Base-by-base conservation (phyloP, 2,113 vertebrate genomes). In the Acinonyx jubatus region DNA sequence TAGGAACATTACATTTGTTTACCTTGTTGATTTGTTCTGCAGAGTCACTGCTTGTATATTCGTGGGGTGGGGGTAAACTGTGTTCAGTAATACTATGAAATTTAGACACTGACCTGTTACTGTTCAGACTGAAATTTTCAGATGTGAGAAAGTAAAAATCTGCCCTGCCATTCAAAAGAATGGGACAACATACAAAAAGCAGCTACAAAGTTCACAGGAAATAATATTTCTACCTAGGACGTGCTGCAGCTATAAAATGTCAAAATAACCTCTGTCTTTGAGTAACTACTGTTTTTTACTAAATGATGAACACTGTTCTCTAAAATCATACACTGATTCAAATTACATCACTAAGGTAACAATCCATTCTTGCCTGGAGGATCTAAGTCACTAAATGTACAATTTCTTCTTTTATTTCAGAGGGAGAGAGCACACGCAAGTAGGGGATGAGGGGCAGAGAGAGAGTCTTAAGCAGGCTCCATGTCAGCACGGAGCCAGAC, bases 281-380 rank as follows among this genome's bases (percentile, higher is more conserved):
- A 92, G 36, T 55, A 96, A 91, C 50, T 73, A 93, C 16, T 87
- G 31, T 25, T 96, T 97, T 83, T 89, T 86, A 88, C 15, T 94
- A 36, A 61, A 13, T 61, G n/a, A 92, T 21, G 57, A 76, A 83
- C 38, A 85, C 3, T 80, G 12, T 80, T 91, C 16, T 73, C 23
- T 93, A 68, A 97, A 94, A 83, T 93, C 41, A n/a, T 27, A 93
- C 50, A 57, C n/a, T 50, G 18, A 76, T 63, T 94, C 31, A 84
- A 94, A 94, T 79, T 81, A 52, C n/a, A 81, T 48, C 38, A 93
- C 4, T 94, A 91, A 93, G 65, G 14, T 89, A 91, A 94, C 3
- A 96, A 78, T 74, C 8, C 36, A 91, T 48, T 93, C 63, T 89
- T 96, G n/a, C n/a, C 38, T 95, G 18, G 38, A 90, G 36, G 61